A percentile compares a stretch with the other conserved stretches of the same genome.
Conservation (phyloP, 2,797 vertebrate species). For the Smutsia gigantea region DNA sequence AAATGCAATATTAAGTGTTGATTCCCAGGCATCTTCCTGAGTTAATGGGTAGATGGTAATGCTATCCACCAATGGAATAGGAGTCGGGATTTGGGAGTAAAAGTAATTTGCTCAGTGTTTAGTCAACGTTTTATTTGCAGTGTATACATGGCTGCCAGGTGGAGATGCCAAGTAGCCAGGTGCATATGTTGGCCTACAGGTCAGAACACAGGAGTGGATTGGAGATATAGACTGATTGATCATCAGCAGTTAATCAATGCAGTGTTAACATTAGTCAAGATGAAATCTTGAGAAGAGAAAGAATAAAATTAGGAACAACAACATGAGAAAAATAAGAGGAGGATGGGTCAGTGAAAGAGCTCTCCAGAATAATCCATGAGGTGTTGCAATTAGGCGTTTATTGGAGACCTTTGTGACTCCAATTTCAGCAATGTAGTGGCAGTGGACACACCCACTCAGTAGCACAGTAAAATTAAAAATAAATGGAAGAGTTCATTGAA, state of each 20-base stretch:
- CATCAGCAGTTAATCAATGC: not conserved
- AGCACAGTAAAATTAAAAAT: not conserved
- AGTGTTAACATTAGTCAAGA: not conserved
- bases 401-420: not conserved
- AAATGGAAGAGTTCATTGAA: not conserved
- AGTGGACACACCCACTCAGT: not conserved
- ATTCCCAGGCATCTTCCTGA: not conserved
- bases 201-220: not conserved
- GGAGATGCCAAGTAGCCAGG: not conserved
- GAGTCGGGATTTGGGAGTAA: not conserved
- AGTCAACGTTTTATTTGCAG: not conserved
- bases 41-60: not conserved
- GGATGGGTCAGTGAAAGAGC: not conserved
- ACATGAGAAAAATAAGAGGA: not conserved
- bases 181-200: not conserved
- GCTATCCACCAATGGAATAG: not conserved
- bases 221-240: not conserved
- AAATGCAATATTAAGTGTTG: not conserved
- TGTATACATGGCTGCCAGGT: not conserved
- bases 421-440: not conserved
- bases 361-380: not conserved
- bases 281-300: not conserved
- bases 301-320: not conserved
- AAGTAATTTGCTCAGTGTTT: not conserved
- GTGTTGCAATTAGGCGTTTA: not conserved